These are phyloP conservation scores for Adelognathus sp. DNA, from an alignment of 2,888 invertebrate species.

Conservation along the genomic window DNA sequence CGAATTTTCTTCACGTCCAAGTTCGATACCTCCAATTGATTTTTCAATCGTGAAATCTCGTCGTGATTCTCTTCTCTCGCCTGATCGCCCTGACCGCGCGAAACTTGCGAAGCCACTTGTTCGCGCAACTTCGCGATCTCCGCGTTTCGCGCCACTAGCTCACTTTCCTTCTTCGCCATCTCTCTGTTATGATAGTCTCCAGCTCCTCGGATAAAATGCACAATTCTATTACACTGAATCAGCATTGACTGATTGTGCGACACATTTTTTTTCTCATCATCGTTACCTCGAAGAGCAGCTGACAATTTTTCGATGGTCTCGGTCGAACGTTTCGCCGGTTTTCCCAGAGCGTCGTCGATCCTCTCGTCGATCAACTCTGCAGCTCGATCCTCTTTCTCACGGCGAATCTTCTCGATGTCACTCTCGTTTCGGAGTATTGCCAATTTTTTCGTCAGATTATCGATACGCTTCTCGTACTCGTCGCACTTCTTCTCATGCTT, in stretches of 20 bases:
- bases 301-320: slow-evolving; percentile 62
- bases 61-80: slow-evolving; percentile 28
- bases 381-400: background rate
- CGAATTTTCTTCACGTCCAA: slow-evolving; percentile 37
- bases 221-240: background rate
- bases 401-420: background rate
- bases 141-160: slow-evolving; percentile 59
- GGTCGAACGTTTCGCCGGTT: slow-evolving; percentile 63
- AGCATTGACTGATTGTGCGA: too few species aligned
- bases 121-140: slow-evolving; percentile 55
- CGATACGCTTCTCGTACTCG: slow-evolving; percentile 35
- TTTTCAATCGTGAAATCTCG: slow-evolving; percentile 57
- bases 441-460: slow-evolving; percentile 45
- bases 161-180: slow-evolving; percentile 64
- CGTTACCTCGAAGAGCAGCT: slow-evolving; percentile 64
- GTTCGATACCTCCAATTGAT: slow-evolving; percentile 46
- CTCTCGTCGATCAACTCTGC: slow-evolving; percentile 53
- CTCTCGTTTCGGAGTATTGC: slow-evolving; percentile 13
- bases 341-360: slow-evolving; percentile 63
- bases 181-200: slow-evolving; percentile 64
- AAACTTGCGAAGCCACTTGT: slow-evolving; percentile 40
- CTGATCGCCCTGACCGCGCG: slow-evolving; percentile 51
- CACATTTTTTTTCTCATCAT: background rate
- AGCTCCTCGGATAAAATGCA: slow-evolving; percentile 60
- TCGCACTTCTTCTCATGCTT: slow-evolving; percentile 44